Base-by-base conservation (phyloP, 1,140 invertebrate species). In the Zaprionus ornatus region DNA sequence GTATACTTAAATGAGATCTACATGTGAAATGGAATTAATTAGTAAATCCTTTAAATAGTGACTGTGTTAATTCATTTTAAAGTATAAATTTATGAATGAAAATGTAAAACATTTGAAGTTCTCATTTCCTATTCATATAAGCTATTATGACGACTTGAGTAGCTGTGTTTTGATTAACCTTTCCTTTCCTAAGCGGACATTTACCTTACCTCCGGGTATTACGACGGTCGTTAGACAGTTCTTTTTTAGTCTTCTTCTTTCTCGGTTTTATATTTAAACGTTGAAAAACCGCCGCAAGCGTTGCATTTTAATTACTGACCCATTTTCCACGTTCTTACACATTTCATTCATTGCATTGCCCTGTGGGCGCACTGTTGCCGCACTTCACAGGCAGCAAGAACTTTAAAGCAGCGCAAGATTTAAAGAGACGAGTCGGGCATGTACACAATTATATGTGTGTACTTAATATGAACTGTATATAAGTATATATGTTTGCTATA, bases 271-370 rank as follows among this genome's bases (percentile, higher is more conserved):
- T 37, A 64, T 56, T 76, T 60, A 63, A 79, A 55, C 32, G 48
- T 50, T 86, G 40, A 69, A 50, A 50, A 17, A 69, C 63, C 62
- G 19, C 83, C 74, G 64, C 73, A 55, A 64, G 80, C 77, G 45
- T 54, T 77, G 45, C 61, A 66, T 87, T 82, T 75, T 88, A 65
- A 66, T 71, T 66, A 62, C 35, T 42, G 70, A 66, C 69, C 69
- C 54, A 68, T 71, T 73, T 66, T 68, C 63, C 60, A 27, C 61
- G 9, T 61, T 75, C 60, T 52, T 77, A 69, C 19, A 73, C 35
- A 42, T 63, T 40, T 48, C 21, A 40, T 52, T 55, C 17, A 54
- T 72, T 55, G 54, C 61, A 55, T 19, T 74, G 52, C 42, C 42
- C 61, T 35, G 19, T 37, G 37, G 37, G 57, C 59, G 74, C 48